Percentiles rank a stretch among this genome's conserved stretches.
Conservation (phyloP, 2,888 invertebrate genomes). For the Altica lythri region DNA sequence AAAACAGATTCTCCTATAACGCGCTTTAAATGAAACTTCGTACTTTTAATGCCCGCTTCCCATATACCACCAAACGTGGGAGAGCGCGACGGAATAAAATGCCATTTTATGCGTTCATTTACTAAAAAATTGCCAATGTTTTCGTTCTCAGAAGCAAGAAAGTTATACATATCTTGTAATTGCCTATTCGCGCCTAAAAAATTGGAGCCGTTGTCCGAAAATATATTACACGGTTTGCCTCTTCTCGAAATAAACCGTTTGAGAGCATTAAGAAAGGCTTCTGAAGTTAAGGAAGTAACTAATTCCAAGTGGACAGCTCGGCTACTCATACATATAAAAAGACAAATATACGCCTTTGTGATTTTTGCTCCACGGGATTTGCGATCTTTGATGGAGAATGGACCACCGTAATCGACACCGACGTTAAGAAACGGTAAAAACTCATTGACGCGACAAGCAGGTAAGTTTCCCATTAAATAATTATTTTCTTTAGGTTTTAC, state of each 20-base stretch:
- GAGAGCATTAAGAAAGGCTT: constrained; percentile 30
- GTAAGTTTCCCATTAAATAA: constrained; percentile 42
- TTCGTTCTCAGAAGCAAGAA: not conserved
- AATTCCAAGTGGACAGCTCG: too few relatives aligned
- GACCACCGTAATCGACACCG: constrained; percentile 43
- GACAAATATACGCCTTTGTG: constrained; percentile 35
- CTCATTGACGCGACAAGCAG: constrained; percentile 24
- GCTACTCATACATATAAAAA: constrained; percentile 39
- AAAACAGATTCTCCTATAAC: constrained; percentile 21
- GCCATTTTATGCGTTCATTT: constrained; percentile 33
- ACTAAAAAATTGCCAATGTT: constrained; percentile 11
- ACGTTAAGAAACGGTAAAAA: constrained; percentile 38
- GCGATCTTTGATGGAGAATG: constrained; percentile 40
- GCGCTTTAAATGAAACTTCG: constrained; percentile 26
- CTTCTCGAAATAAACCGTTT: constrained; percentile 34
- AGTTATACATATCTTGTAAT: constrained; percentile 24
- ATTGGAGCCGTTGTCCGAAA: constrained; percentile 38
- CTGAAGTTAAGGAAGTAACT: too few relatives aligned
- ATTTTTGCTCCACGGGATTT: constrained; percentile 30
- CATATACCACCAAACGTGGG: constrained; percentile 40
- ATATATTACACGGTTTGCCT: constrained; percentile 33
- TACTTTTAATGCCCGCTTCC: constrained; percentile 29
- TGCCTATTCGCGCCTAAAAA: constrained; percentile 35
- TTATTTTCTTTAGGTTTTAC: constrained; percentile 28
- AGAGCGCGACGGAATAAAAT: constrained; percentile 36